A percentile compares a stretch with the other conserved stretches of the same genome.
These are phyloP conservation scores for Myotis davidii DNA, from an alignment of 2,113 vertebrate genomes.

Conservation along the genomic window DNA sequence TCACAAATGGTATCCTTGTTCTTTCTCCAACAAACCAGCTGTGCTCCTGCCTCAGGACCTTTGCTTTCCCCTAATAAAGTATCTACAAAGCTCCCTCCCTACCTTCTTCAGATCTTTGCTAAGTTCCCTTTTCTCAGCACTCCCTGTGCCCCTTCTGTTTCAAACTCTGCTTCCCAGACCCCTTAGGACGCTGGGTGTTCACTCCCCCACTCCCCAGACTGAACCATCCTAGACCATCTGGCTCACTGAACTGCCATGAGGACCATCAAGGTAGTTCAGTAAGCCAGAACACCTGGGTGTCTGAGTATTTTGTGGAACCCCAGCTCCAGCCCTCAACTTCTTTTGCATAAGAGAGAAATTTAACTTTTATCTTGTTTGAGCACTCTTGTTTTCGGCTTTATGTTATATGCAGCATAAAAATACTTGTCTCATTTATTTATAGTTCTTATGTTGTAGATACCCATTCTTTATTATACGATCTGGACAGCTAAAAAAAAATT, in stretches of 20 bases:
- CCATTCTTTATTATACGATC: neutral
- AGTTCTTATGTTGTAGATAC: neutral
- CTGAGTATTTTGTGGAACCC: neutral
- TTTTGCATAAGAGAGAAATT: neutral
- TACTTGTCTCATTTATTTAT: constrained; percentile 4
- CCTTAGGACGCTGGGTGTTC: neutral
- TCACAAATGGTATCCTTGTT: neutral
- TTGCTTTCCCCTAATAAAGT: neutral
- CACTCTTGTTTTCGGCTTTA: neutral
- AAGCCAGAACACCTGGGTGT: neutral
- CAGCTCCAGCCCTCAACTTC: neutral
- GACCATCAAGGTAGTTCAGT: neutral
- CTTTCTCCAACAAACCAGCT: neutral
- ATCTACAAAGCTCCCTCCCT: neutral
- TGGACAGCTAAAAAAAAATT: neutral
- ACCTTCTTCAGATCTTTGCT: neutral
- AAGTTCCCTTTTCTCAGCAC: neutral
- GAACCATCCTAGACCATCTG: neutral
- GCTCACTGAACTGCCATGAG: neutral
- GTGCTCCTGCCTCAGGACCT: too few relatives aligned
- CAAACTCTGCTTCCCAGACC: neutral
- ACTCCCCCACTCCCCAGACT: neutral
- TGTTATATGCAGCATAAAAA: neutral
- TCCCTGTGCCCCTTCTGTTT: neutral
- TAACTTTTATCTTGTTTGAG: neutral